A percentile compares a stretch with the other conserved stretches of the same genome.
phyloP scores from a whole-genome alignment of 2,797 vertebrate genomes.

The Uromys caudimaculatus region DNA sequence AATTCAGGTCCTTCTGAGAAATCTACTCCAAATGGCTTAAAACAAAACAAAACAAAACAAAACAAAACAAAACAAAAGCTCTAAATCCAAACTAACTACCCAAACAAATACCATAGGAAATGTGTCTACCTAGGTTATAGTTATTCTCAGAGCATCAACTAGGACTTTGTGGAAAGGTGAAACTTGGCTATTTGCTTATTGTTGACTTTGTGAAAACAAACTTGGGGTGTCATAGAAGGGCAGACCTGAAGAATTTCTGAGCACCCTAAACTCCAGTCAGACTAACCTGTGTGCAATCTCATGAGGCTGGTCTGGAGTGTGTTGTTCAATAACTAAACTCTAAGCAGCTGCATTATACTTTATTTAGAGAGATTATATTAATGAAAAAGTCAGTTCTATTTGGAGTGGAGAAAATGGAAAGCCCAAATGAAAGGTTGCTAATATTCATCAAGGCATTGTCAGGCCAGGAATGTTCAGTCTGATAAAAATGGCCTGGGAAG shows the following conservation, averaged over 20 bases:
- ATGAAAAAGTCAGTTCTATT: slow-evolving; percentile 16
- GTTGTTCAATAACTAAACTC: slow-evolving; percentile 17
- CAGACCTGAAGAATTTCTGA: not conserved
- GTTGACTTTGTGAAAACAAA: not conserved
- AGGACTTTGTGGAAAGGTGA: not conserved
- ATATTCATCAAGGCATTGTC: not conserved
- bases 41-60: not conserved
- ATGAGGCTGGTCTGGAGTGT: not conserved
- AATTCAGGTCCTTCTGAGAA: slow-evolving; percentile 16
- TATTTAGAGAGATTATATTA: slow-evolving; percentile 42
- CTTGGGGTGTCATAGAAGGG: not conserved
- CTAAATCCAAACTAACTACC: not conserved
- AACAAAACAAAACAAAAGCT: not conserved
- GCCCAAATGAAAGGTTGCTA: not conserved
- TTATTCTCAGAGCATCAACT: not conserved
- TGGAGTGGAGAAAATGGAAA: slow-evolving; percentile 32
- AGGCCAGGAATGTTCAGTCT: not conserved
- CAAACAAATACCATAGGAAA: not conserved
- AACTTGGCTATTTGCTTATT: slow-evolving; percentile 33
- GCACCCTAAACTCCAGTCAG: not conserved
- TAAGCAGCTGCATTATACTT: not conserved
- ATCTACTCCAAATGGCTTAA: not conserved
- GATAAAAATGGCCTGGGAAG: slow-evolving; percentile 24
- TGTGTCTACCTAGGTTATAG: not conserved
- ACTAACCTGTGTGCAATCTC: not conserved